Evolutionary conservation across 2,888 invertebrate species (phyloP).

Genomic region (Drosophila phalerata): DNA sequence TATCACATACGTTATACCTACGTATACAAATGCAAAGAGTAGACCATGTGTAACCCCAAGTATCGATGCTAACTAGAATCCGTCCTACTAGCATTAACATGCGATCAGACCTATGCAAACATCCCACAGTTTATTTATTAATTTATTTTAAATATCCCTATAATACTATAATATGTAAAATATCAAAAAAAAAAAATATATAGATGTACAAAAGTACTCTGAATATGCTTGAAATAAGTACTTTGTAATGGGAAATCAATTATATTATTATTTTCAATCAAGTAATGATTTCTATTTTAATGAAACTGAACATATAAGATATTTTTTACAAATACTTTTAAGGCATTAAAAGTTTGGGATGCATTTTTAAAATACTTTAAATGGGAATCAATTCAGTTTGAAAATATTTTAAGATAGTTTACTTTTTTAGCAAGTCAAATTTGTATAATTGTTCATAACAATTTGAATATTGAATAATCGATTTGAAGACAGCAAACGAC

Average conservation of each 20-base stretch:
- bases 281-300: neutral
- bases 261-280: neutral
- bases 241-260: neutral
- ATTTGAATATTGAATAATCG: constrained; percentile 4
- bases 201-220: neutral
- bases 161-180: neutral
- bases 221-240: neutral
- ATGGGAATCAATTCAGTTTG: neutral
- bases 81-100: constrained; percentile 26
- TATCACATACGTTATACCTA: neutral
- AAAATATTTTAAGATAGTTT: neutral
- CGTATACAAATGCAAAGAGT: constrained; percentile 10
- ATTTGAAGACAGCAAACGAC: neutral
- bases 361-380: neutral
- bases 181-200: neutral
- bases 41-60: constrained; percentile 24
- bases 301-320: too few species aligned
- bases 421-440: neutral
- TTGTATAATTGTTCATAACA: neutral
- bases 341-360: neutral
- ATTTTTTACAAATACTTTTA: too few species aligned
- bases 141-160: constrained; percentile 3
- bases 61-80: constrained; percentile 11
- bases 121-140: constrained; percentile 40
- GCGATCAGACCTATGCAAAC: constrained; percentile 61